Base-by-base conservation (phyloP, 1,140 invertebrate species). In the Zaprionus gabonicus region DNA sequence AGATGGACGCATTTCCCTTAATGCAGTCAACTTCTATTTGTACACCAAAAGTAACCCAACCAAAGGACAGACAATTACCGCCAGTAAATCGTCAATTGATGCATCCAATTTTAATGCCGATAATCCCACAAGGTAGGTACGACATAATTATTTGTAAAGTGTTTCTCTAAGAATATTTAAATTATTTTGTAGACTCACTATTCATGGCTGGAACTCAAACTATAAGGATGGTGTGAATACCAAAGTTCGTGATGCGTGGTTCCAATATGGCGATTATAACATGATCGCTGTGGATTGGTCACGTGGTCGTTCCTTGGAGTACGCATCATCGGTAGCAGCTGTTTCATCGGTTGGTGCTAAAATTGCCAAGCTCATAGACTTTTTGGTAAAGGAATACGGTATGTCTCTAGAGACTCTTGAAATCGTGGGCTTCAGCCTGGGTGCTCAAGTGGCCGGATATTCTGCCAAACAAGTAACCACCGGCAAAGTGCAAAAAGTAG, bases 351-450 rank as follows among this genome's bases (percentile, higher is more conserved):
- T 92, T 4, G 91, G 86, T 4, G 58, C 91, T 15, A 82, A 83
- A n/a, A 63, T 95, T 1, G 94, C 93, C 2, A 66, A 91, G 2
- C 94, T 95, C 17, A 77, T 95, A 3, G 81, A 93, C 23, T 93
- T 93, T 81, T 78, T 95, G 1, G 78, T 93, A 2, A 31, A 57
- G 0, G 46, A 76, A 0, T 93, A 93, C 20, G 93, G 93, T 15
- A 91, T 95, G 0, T 91, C 93, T 1, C 91, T 94, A 63, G 83
- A 94, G 12, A 93, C 94, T 13, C 92, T 95, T 0, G 95, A 95
- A 78, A 78, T 96, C 0, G 94, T 96, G 31, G 96, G 96, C 5
- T 95, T 96, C 74, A 96, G 95, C 56, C 91, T 96, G 2, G 96
- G 96, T 2, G 95, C 95, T 1, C 96, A 96, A 67, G 93, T 96